phyloP scores from a whole-genome alignment of 1,140 invertebrate species.

The Ctenoplectra terminalis region DNA sequence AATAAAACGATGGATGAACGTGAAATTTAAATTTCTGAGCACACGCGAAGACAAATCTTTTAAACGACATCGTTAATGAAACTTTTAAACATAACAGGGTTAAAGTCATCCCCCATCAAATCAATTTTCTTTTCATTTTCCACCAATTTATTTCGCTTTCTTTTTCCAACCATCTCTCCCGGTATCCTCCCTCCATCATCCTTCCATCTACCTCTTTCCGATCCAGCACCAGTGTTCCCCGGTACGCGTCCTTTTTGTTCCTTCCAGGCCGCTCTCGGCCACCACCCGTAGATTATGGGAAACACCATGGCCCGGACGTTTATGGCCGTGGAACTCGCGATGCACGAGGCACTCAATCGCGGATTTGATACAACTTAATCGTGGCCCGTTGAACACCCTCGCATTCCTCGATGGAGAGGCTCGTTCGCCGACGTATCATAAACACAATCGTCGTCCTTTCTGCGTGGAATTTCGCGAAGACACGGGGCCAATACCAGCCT shows the following conservation, averaged over 20 bases:
- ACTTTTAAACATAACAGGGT: too few species aligned
- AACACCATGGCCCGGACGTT: conserved; percentile 71
- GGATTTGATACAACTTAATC: conserved; percentile 80
- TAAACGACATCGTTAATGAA: too few species aligned
- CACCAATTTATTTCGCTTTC: not conserved
- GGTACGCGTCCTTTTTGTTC: conserved; percentile 36
- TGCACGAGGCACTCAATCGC: conserved; percentile 72
- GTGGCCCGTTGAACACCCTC: conserved; percentile 58
- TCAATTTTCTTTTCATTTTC: not conserved
- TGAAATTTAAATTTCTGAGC: too few species aligned
- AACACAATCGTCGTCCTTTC: conserved; percentile 52
- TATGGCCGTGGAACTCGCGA: conserved; percentile 72
- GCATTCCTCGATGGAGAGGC: conserved; percentile 52
- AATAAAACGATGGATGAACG: too few species aligned
- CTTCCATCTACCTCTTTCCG: not conserved
- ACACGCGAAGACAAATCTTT: too few species aligned
- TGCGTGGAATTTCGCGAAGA: conserved; percentile 50
- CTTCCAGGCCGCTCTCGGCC: conserved; percentile 21
- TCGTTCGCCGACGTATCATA: conserved; percentile 43
- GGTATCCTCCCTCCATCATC: not conserved
- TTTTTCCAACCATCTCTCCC: not conserved
- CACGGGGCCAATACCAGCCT: not conserved
- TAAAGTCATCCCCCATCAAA: too few species aligned
- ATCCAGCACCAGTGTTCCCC: conserved; percentile 9
- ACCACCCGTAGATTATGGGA: conserved; percentile 74